Evolutionary conservation across 2,888 invertebrate genomes (phyloP).

Genomic region (Aleiodes leptofemur): DNA sequence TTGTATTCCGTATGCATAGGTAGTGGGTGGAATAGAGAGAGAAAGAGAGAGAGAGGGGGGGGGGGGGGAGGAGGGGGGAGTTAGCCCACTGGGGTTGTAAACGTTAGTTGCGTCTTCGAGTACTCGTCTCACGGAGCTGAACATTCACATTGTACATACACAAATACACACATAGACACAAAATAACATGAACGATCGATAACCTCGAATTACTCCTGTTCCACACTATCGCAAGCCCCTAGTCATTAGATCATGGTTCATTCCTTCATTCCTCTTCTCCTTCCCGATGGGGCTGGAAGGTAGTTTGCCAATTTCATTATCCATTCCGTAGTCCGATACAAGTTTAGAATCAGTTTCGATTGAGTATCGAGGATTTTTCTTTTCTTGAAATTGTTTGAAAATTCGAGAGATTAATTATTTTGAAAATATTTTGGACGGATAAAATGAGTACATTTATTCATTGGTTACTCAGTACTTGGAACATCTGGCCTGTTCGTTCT

Average conservation of each 20-base stretch:
- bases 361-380: background rate
- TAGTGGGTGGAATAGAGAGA: background rate
- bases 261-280: background rate
- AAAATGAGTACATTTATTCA: no score
- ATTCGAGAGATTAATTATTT: no score
- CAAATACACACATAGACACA: background rate
- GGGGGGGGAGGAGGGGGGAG: background rate
- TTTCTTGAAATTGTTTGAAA: no score
- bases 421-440: no score
- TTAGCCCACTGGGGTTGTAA: conserved; percentile 57
- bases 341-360: conserved; percentile 5
- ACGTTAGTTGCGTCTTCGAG: conserved; percentile 31
- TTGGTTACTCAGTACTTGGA: no score
- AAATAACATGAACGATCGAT: conserved; percentile 31
- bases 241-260: conserved; percentile 22
- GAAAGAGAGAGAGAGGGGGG: no score
- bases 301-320: conserved; percentile 21
- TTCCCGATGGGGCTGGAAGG: conserved; percentile 10
- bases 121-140: conserved; percentile 1
- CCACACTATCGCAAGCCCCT: conserved; percentile 23
- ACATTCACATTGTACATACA: conserved; percentile 2
- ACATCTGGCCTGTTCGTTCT: no score
- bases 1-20: conserved; percentile 51
- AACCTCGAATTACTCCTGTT: conserved; percentile 26
- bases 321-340: background rate